A percentile compares a stretch with the other conserved stretches of the same genome.
These are phyloP conservation scores for Carabus problematicus DNA, from an alignment of 2,888 invertebrate species.

Conservation along the genomic window DNA sequence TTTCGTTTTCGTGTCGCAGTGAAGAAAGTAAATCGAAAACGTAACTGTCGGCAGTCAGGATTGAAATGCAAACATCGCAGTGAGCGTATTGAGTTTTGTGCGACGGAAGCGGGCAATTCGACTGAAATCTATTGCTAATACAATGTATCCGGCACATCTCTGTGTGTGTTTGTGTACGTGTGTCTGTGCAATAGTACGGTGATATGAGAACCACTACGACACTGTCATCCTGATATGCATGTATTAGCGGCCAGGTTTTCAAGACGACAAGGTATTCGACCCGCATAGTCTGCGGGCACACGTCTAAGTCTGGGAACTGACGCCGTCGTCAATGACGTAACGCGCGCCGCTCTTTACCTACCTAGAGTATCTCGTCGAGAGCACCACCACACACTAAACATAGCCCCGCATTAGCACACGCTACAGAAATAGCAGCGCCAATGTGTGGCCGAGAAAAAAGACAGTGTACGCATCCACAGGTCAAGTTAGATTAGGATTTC, in stretches of 20 bases:
- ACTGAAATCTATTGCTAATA: neutral
- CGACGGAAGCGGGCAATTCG: neutral
- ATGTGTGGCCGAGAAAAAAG: slow-evolving; percentile 4
- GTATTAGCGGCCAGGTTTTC: no score
- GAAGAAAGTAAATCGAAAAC: no score
- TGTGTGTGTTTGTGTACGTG: slow-evolving; percentile 9
- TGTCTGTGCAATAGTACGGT: neutral
- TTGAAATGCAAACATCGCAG: no score
- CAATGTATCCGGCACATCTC: no score
- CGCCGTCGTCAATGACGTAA: slow-evolving; percentile 7
- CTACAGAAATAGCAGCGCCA: slow-evolving; percentile 17
- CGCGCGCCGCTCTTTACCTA: neutral
- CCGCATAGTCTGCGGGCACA: neutral
- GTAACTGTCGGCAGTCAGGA: no score
- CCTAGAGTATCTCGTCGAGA: neutral
- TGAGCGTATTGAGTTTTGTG: neutral
- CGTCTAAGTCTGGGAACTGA: slow-evolving; percentile 6
- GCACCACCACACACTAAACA: slow-evolving; percentile 6
- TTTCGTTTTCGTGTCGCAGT: no score
- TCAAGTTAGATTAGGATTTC: slow-evolving; percentile 14
- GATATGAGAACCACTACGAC: no score
- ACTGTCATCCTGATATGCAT: no score
- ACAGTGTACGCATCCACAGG: slow-evolving; percentile 3
- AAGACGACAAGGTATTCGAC: slow-evolving; percentile 7
- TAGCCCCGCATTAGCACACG: slow-evolving; percentile 12